phyloP scores from a whole-genome alignment of 2,888 invertebrate species.

The Notodonta dromedarius region DNA sequence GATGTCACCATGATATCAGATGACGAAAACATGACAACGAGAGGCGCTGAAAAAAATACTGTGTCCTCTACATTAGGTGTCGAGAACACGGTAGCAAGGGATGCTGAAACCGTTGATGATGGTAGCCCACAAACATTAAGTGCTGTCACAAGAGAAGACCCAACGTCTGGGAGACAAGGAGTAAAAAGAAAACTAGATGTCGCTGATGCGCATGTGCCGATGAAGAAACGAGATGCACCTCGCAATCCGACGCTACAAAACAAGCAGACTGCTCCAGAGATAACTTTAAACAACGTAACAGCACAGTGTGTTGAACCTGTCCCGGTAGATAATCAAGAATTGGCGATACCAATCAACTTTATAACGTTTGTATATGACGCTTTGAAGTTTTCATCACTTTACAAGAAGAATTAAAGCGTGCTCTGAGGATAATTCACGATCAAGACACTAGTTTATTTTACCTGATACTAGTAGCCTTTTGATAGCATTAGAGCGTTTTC shows the following conservation, averaged over 20 bases:
- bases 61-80: too few relatives aligned
- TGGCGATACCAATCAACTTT: not conserved
- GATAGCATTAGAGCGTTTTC: too few relatives aligned
- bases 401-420: not conserved
- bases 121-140: too few relatives aligned
- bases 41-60: too few relatives aligned
- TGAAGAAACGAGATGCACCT: not conserved
- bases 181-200: not conserved
- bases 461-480: too few relatives aligned
- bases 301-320: not conserved
- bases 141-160: not conserved
- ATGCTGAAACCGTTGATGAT: not conserved
- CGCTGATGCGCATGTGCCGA: not conserved
- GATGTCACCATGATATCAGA: not conserved
- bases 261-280: not conserved
- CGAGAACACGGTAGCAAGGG: too few relatives aligned
- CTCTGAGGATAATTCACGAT: too few relatives aligned
- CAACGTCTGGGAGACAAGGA: not conserved
- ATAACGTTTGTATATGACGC: not conserved
- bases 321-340: too few relatives aligned
- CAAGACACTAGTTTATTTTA: too few relatives aligned
- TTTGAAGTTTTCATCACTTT: not conserved
- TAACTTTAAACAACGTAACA: too few relatives aligned
- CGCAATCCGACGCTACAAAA: not conserved
- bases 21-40: not conserved